Base-by-base conservation (phyloP, 1,140 invertebrate genomes). In the Drosophila tropicalis region DNA sequence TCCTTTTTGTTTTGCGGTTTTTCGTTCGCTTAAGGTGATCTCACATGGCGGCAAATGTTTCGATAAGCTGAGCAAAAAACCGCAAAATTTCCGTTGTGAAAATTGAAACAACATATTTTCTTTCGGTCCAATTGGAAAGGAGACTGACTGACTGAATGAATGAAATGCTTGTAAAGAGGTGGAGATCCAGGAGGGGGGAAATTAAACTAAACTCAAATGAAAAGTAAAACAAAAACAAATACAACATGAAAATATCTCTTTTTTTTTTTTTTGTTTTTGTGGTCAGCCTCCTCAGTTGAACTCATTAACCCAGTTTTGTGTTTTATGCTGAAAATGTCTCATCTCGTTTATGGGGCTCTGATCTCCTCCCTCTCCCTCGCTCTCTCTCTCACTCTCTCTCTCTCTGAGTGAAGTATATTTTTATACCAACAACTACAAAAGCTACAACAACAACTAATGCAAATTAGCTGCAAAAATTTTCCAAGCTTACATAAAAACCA, bases 291-390 rank as follows among this genome's bases (percentile, higher is more conserved):
- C 65, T 58, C 67, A 75, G 68, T 44, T 87, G 76, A 86, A 86
- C 83, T 86, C 83, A 86, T 86, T 86, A 86, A 82, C 83, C 83
- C 76, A 86, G 41, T 86, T 86, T 71, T 54, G 17, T 44, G 73
- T 62, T 29, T 51, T 51, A 51, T 51, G 44, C 44, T 15, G 17
- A 85, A 78, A 70, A 54, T 76, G 69, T 86, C 83, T 86, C 75
- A 82, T 87, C 83, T 77, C 72, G 66, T 70, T 84, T 82, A 76
- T 84, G 72, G 17, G 44, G 44, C 44, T 51, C 44, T 22, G 44
- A 29, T 29, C 29, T 29, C 29, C 5, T 6, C 29, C 29, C 29
- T 29, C 29, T 29, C 3, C 29, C 5, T 29, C 29, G 0, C 29
- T 29, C 5, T 6, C 29, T 29, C 29, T 29, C 29, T 5, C 29